These are phyloP conservation scores for Dermatemys mawii DNA, from an alignment of 2,113 vertebrate species.

Conservation along the genomic window DNA sequence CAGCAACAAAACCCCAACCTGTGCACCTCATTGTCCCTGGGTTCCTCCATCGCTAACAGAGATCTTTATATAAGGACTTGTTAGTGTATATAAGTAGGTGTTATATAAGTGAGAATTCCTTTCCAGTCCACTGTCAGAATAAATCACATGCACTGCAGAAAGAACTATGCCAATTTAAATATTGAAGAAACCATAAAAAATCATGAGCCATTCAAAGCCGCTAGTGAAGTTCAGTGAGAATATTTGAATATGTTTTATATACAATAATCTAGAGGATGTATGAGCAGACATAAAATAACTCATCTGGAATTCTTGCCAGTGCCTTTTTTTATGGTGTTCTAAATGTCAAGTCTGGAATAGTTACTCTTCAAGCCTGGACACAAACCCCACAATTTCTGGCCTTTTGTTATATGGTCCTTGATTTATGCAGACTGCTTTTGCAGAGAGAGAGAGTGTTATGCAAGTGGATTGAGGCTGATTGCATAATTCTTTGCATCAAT, in stretches of 20 bases:
- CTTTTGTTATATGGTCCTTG: neutral
- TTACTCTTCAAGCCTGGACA: neutral
- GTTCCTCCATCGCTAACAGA: neutral
- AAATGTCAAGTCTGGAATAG: neutral
- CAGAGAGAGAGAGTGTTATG: neutral
- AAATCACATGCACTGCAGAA: neutral
- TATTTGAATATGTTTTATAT: slow-evolving; percentile 36
- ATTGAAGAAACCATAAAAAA: slow-evolving; percentile 64
- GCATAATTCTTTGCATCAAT: neutral
- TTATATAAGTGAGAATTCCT: neutral
- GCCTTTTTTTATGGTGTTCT: neutral
- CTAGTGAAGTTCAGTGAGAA: slow-evolving; percentile 19
- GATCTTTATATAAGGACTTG: neutral
- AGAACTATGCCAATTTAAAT: slow-evolving; percentile 25
- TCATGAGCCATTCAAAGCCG: slow-evolving; percentile 41
- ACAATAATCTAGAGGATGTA: neutral
- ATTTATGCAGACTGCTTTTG: neutral
- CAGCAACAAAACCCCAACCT: neutral
- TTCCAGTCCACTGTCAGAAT: slow-evolving; percentile 12
- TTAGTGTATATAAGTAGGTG: neutral
- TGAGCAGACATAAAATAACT: slow-evolving; percentile 47
- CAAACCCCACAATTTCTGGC: neutral
- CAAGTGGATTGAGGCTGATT: neutral
- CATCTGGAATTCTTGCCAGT: neutral
- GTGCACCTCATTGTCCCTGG: neutral